phyloP scores from a whole-genome alignment of 2,113 vertebrate species.

The Raja brachyura region DNA sequence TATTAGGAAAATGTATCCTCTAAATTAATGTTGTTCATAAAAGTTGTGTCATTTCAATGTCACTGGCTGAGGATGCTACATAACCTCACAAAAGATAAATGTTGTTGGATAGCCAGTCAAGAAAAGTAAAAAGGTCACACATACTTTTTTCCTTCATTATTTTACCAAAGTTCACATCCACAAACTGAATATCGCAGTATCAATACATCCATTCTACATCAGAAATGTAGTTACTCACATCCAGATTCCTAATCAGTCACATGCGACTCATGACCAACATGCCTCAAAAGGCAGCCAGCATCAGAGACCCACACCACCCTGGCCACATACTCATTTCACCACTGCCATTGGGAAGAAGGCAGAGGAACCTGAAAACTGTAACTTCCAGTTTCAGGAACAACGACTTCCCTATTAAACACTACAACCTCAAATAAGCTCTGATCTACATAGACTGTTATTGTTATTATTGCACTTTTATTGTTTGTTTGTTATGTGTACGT shows the following conservation, averaged over 20 bases:
- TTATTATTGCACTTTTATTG: no score
- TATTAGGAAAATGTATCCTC: not conserved
- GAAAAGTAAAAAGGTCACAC: not conserved
- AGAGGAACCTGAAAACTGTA: no score
- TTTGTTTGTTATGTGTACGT: no score
- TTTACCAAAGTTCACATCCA: not conserved
- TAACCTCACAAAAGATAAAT: not conserved
- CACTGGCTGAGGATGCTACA: not conserved
- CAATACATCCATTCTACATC: not conserved
- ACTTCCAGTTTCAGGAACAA: no score
- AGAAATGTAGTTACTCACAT: constrained; percentile 12
- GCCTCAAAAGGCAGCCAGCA: no score
- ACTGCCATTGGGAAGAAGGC: no score
- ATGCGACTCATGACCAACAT: not conserved
- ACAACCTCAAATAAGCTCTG: no score
- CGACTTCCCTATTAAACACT: no score
- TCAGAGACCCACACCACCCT: no score
- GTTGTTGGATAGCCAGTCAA: not conserved
- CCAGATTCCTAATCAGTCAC: not conserved
- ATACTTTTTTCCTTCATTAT: not conserved
- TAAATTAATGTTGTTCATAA: not conserved
- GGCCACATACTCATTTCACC: no score
- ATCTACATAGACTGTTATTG: no score
- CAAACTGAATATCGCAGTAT: not conserved
- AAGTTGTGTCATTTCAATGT: not conserved